Conservation (phyloP, 2,888 invertebrate genomes). For the Pherbina coryleti region DNA sequence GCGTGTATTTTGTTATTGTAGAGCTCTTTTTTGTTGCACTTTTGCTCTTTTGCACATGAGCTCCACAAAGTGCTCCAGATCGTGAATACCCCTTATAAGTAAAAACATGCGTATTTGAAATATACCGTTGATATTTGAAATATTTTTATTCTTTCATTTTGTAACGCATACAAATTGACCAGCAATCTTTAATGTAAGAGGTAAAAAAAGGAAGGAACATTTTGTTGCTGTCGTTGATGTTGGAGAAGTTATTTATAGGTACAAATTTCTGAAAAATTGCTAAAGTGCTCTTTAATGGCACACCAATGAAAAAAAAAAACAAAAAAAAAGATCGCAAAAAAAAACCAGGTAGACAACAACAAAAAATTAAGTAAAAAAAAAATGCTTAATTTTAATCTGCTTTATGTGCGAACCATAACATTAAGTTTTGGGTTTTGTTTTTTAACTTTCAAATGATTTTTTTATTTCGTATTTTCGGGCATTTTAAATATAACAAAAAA, state of each 20-base stretch:
- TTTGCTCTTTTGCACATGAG: too few relatives aligned
- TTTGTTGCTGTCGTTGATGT: neutral
- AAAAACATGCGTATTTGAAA: too few relatives aligned
- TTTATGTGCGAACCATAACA: constrained; percentile 46
- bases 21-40: too few relatives aligned
- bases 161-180: too few relatives aligned
- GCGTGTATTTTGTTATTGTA: too few relatives aligned
- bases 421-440: constrained; percentile 34
- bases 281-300: neutral
- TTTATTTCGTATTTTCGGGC: constrained; percentile 31
- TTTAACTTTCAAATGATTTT: constrained; percentile 51
- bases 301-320: neutral
- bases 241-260: neutral
- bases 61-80: too few relatives aligned
- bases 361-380: constrained; percentile 22
- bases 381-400: constrained; percentile 47
- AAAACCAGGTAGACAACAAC: neutral
- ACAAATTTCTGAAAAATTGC: neutral
- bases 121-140: too few relatives aligned
- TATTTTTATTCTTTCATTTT: too few relatives aligned
- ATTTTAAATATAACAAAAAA: constrained; percentile 43
- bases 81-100: too few relatives aligned
- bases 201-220: neutral
- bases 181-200: too few relatives aligned
- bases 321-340: neutral